Base-by-base conservation (phyloP, 2,888 invertebrate species). In the Leucoma salicis region DNA sequence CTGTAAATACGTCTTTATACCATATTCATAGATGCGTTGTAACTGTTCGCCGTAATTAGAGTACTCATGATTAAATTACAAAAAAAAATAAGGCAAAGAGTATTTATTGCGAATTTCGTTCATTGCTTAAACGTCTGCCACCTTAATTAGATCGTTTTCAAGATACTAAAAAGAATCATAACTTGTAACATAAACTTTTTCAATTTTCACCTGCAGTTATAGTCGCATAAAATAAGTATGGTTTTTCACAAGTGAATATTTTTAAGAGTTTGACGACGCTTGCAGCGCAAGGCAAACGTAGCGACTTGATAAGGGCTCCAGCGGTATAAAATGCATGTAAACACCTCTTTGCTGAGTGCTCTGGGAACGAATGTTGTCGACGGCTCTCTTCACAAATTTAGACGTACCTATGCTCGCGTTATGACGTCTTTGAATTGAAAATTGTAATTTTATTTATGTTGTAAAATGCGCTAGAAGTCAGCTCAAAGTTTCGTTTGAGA, bases 181-280 rank as follows among this genome's bases (percentile, higher is more conserved):
- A 86, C 78, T 83, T 78, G 77, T 83, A 80, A 86, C 81, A 78
- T 84, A 83, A 86, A 87, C 82, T 85, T 88, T 88, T 88, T 85
- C 83, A 88, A 88, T 87, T 88, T 87, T 82, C 85, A 84, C 83
- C 79, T 84, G 74, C 78, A 81, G 78, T 83, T 82, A 81, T 79
- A 79, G 70, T 74, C 73, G 72, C 66, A 71, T 85, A 83, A 87
- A 86, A 78, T 70, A 70, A 71, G 73, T 66, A 72, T 68, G 31
- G 72, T 67, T 65, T 62, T 53, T 49, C 57, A 55, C 54, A 70
- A 75, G 78, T 82, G 80, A 82, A 83, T 81, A 81, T 83, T 78
- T 77, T 74, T 73, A 68, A 70, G 73, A 77, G 78, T 81, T 80
- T 82, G 81, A 80, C 80, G 82, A 80, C 77, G 81, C 78, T 78